A percentile compares a stretch with the other conserved stretches of the same genome.
Evolutionary conservation across 1,140 invertebrate species (phyloP).

Genomic region (Hyphantria cunea): DNA sequence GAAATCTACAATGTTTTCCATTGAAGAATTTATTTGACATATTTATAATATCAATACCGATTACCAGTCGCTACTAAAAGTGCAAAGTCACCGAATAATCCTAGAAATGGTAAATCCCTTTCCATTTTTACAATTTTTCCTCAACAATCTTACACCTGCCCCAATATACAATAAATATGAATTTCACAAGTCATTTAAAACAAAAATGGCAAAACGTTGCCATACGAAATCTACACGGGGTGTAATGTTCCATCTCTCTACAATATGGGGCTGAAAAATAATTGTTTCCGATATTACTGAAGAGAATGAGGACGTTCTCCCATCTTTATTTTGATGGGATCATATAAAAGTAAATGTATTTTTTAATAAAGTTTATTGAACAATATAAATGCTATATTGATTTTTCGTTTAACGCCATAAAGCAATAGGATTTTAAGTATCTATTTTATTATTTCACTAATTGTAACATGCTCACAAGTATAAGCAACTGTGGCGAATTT

Average conservation of each 20-base stretch:
- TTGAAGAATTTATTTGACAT: no score
- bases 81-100: not conserved
- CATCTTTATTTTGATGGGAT: not conserved
- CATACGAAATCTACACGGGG: constrained; percentile 14
- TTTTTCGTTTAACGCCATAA: no score
- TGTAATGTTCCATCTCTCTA: constrained; percentile 16
- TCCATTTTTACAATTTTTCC: not conserved
- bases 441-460: no score
- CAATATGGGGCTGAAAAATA: constrained; percentile 42
- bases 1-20: no score
- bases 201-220: constrained; percentile 11
- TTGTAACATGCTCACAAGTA: no score
- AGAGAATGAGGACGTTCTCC: constrained; percentile 2
- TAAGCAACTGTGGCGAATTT: no score
- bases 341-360: not conserved
- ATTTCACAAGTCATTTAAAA: constrained; percentile 18
- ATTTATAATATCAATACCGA: no score
- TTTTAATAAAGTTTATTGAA: not conserved
- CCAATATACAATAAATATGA: constrained; percentile 6
- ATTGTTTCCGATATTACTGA: constrained; percentile 44
- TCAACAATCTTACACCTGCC: not conserved
- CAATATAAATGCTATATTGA: no score
- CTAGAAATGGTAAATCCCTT: not conserved
- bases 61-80: no score
- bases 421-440: no score